Percentiles rank a stretch among this genome's conserved stretches.
Evolutionary conservation across 2,113 vertebrate genomes (phyloP).

Genomic region (Eulacestoma nigropectus): DNA sequence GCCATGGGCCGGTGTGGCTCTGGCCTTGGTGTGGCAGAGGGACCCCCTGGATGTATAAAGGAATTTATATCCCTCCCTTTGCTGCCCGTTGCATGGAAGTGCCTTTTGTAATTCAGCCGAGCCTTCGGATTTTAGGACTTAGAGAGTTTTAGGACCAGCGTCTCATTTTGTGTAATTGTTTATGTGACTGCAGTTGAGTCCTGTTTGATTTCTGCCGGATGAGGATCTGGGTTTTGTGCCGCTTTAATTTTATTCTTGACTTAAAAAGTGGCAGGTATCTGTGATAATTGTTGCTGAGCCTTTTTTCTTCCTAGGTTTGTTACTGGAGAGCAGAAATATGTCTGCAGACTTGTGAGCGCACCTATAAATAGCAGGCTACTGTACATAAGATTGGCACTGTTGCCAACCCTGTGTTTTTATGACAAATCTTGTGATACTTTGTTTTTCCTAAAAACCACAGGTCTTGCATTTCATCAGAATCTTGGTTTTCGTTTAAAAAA

Average conservation of each 20-base stretch:
- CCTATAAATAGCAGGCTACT: conserved; percentile 33
- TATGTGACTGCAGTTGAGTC: neutral
- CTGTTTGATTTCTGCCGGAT: neutral
- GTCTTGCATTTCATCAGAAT: conserved; percentile 51
- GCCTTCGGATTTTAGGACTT: neutral
- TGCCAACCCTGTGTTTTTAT: conserved; percentile 21
- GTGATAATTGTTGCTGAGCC: neutral
- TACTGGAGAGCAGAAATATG: conserved; percentile 34
- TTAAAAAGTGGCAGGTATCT: neutral
- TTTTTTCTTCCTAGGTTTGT: neutral
- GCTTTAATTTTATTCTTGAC: neutral
- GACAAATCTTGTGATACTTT: conserved; percentile 51
- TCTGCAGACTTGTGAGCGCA: neutral
- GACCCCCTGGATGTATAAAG: fast-evolving
- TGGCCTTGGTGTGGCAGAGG: neutral
- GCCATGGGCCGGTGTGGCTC: neutral
- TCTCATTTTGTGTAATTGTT: neutral
- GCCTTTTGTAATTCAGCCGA: neutral
- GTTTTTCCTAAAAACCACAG: conserved; percentile 51
- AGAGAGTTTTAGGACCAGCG: neutral
- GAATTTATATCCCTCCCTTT: neutral
- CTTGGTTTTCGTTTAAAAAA: neutral
- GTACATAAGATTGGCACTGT: neutral
- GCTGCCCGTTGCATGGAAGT: neutral
- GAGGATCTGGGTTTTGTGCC: neutral